Evolutionary conservation across 2,797 vertebrate genomes (phyloP).

Genomic region (Urophycis tenuis): DNA sequence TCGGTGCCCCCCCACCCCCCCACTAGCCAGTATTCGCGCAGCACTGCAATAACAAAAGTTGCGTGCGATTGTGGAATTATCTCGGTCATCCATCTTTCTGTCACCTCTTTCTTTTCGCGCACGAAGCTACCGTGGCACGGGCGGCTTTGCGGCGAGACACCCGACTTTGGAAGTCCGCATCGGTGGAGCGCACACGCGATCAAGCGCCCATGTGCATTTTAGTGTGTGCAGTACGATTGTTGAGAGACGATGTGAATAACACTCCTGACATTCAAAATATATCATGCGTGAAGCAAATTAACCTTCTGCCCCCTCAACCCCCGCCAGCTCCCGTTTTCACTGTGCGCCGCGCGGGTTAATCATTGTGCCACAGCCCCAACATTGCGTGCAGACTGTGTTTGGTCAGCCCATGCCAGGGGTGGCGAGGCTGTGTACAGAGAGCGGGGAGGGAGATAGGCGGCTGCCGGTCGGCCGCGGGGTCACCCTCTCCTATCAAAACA

Average conservation of each 20-base stretch:
- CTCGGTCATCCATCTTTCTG: slow-evolving; percentile 71
- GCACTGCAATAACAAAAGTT: slow-evolving; percentile 68
- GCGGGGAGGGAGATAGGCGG: slow-evolving; percentile 38
- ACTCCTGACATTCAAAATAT: slow-evolving; percentile 59
- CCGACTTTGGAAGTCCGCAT: neutral
- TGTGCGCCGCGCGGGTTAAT: slow-evolving; percentile 62
- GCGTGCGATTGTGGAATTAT: slow-evolving; percentile 65
- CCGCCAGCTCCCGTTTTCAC: slow-evolving; percentile 33
- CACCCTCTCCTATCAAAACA: slow-evolving; percentile 73
- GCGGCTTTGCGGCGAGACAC: neutral
- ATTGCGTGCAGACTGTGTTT: slow-evolving; percentile 82
- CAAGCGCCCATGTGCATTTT: neutral
- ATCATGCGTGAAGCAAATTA: slow-evolving; percentile 59
- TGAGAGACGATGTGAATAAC: slow-evolving; percentile 59
- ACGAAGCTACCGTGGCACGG: slow-evolving; percentile 44
- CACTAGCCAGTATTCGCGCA: slow-evolving; percentile 45
- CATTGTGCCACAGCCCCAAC: slow-evolving; percentile 59
- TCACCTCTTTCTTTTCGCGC: slow-evolving; percentile 60
- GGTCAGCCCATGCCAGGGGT: slow-evolving; percentile 74
- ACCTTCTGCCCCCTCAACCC: slow-evolving; percentile 43
- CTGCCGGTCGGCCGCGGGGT: slow-evolving; percentile 16
- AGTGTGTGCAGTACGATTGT: neutral
- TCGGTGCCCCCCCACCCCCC: slow-evolving; percentile 41
- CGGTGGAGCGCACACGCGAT: neutral
- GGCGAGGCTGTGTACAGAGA: slow-evolving; percentile 69